A percentile compares a stretch with the other conserved stretches of the same genome.
phyloP scores from a whole-genome alignment of 2,797 vertebrate species.

The Triplophysa yarkandensis region DNA sequence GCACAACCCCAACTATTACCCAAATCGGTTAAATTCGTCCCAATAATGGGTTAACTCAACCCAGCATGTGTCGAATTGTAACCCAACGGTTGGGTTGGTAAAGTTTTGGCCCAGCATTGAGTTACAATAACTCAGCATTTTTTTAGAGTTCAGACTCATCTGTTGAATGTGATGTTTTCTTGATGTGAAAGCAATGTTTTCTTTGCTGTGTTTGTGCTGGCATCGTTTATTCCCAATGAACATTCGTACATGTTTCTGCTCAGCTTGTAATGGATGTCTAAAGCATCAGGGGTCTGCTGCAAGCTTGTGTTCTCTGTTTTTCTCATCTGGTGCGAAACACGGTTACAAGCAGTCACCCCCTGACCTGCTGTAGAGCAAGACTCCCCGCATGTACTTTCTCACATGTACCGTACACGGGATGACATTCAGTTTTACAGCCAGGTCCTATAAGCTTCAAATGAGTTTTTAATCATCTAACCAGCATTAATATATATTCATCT shows the following conservation, averaged over 20 bases:
- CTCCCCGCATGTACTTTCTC: slow-evolving; percentile 36
- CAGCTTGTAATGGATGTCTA: slow-evolving; percentile 59
- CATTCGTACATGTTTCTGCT: slow-evolving; percentile 47
- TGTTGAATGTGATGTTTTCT: slow-evolving; percentile 1
- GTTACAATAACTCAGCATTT: no score
- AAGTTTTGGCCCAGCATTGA: no score
- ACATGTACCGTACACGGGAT: slow-evolving; percentile 28
- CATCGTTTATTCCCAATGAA: slow-evolving; percentile 16
- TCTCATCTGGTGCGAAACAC: slow-evolving; percentile 64
- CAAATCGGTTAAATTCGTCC: no score
- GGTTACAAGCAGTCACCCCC: slow-evolving; percentile 53
- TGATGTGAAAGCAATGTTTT: slow-evolving; percentile 5
- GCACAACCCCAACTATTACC: no score
- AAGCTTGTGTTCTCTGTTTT: slow-evolving; percentile 61
- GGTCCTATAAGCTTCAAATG: background rate
- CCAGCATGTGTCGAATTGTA: no score
- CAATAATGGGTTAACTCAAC: no score
- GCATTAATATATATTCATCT: background rate
- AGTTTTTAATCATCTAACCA: background rate
- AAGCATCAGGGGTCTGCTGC: slow-evolving; percentile 47
- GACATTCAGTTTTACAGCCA: background rate
- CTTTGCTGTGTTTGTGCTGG: slow-evolving; percentile 11
- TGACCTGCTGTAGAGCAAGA: slow-evolving; percentile 27
- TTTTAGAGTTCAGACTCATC: no score
- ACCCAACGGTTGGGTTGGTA: no score